These are phyloP conservation scores for Drosophila ochracea DNA, from an alignment of 2,888 invertebrate species.

Conservation along the genomic window DNA sequence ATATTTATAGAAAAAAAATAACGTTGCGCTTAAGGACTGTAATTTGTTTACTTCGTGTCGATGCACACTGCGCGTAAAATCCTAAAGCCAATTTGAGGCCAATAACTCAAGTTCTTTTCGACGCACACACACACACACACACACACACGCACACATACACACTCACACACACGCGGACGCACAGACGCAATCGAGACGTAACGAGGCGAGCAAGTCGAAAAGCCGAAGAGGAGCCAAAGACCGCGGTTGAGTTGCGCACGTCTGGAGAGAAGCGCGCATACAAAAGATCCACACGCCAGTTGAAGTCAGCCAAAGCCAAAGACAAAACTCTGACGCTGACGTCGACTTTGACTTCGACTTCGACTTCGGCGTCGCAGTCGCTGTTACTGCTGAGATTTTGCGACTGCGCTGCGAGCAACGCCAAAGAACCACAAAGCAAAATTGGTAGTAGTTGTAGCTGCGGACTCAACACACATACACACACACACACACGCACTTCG, in stretches of 20 bases:
- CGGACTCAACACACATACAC: slow-evolving; percentile 27
- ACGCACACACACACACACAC: slow-evolving; percentile 29
- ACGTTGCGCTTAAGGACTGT: slow-evolving; percentile 27
- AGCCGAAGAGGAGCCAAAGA: slow-evolving; percentile 65
- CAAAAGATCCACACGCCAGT: slow-evolving; percentile 77
- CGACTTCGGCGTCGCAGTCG: slow-evolving; percentile 1
- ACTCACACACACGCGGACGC: slow-evolving; percentile 36
- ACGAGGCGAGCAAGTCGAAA: slow-evolving; percentile 51
- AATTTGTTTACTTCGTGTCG: slow-evolving; percentile 30
- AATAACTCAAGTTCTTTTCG: slow-evolving; percentile 53
- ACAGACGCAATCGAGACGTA: slow-evolving; percentile 39
- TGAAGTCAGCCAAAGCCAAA: slow-evolving; percentile 60
- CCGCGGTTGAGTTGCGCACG: slow-evolving; percentile 76
- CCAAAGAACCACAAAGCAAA: slow-evolving; percentile 61
- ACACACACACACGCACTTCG: slow-evolving; percentile 26
- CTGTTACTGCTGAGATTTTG: slow-evolving; percentile 63
- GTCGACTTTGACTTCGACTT: slow-evolving; percentile 27
- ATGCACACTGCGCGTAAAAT: slow-evolving; percentile 24
- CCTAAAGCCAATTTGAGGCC: slow-evolving; percentile 57
- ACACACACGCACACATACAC: slow-evolving; percentile 16
- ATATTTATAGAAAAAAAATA: slow-evolving; percentile 1
- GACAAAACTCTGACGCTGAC: slow-evolving; percentile 48
- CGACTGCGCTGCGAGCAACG: slow-evolving; percentile 45
- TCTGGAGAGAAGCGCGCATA: slow-evolving; percentile 76
- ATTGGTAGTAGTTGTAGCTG: slow-evolving; percentile 60